Base-by-base conservation (phyloP, 2,113 vertebrate species). In the Anseranas semipalmata region DNA sequence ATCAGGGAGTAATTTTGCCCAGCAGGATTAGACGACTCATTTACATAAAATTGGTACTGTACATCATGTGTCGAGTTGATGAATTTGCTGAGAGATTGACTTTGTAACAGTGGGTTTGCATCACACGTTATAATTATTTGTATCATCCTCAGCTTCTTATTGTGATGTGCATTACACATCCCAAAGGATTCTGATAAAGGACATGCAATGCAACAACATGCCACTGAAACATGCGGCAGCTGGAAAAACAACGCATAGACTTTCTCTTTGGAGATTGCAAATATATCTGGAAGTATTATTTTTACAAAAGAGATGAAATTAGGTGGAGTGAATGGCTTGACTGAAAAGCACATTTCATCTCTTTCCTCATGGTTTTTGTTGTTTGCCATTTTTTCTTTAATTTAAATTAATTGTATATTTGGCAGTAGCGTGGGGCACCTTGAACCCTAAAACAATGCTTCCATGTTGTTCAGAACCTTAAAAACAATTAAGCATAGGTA, bases 1-100 rank as follows among this genome's bases (percentile, higher is more conserved):
- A 95, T 92, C 88, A 94, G 86, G 75, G 81, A 91, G 65, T 93
- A 92, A 96, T 96, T 96, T 85, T 93, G 77, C 93, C 82, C 93
- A 93, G 85, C 90, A 94, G 89, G 80, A 94, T 96, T 95, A 95
- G 77, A 63, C 12, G 12, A 93, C 79, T 91, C 27, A 95, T 97
- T 97, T 96, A 91, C 85, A 96, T 96, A 89, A 96, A 96, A 96
- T 66, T 92, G 92, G 81, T 94, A 82, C 76, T 91, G 94, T 93
- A 96, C 68, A 86, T 93, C 90, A 92, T 95, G 73, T 85, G 77
- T 96, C 5, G 50, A 87, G 56, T 56, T 91, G 80, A 95, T 92
- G 90, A 93, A 92, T 96, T 97, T 95, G 87, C 84, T 71, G 78
- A 89, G 92, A 96, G 89, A 89, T 66, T 95, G 94, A 91, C 95